Evolutionary conservation across 2,888 invertebrate species (phyloP).

Genomic region (Dysmachus trigonus): DNA sequence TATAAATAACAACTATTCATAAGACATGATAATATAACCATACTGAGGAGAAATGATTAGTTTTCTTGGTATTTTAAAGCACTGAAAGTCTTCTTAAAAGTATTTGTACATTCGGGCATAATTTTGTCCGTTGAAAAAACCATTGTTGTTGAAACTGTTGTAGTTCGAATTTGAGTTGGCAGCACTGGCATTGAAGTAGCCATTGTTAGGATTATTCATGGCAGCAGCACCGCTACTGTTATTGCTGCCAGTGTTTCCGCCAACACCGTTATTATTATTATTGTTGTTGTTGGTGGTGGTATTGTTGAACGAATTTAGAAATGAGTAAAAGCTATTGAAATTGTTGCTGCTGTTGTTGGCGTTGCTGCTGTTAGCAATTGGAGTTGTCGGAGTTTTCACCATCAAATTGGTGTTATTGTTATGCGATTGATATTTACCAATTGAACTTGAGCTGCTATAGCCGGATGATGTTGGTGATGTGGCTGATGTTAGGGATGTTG

Average conservation of each 20-base stretch:
- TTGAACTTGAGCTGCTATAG: constrained; percentile 48
- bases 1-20: constrained; percentile 33
- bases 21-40: constrained; percentile 17
- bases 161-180: constrained; percentile 12
- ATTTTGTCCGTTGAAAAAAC: constrained; percentile 43
- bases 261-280: constrained; percentile 42
- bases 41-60: constrained; percentile 12
- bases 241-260: constrained; percentile 19
- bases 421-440: constrained; percentile 46
- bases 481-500: constrained; percentile 43
- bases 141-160: constrained; percentile 31
- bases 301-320: constrained; percentile 51
- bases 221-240: constrained; percentile 26
- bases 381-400: constrained; percentile 25
- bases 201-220: constrained; percentile 25
- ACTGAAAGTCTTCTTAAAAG: constrained; percentile 50
- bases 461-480: constrained; percentile 45
- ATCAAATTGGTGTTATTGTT: constrained; percentile 12
- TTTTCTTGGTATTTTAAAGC: constrained; percentile 35
- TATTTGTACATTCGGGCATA: constrained; percentile 53
- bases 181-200: constrained; percentile 2
- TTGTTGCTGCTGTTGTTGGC: constrained; percentile 42
- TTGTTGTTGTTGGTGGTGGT: constrained; percentile 46
- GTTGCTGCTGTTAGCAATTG: constrained; percentile 20
- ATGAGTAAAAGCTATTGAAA: constrained; percentile 50